Evolutionary conservation across 2,113 vertebrate species (phyloP).

Genomic region (pig (Sus scrofa)): T2T-Sscrofa CM000830.6:9040001-9040500

Average conservation of each 20-base stretch:
- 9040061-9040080: background rate
- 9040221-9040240: background rate
- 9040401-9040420: background rate
- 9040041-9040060: background rate
- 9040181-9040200: background rate
- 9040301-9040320: background rate
- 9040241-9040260: background rate
- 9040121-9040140: background rate
- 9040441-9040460: no score
- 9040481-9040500: no score
- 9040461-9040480: no score
- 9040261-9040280: rapidly evolving
- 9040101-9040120: no score
- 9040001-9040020: no score
- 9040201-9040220: background rate
- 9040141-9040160: background rate
- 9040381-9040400: background rate
- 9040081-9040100: background rate
- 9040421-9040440: no score
- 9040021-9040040: background rate
- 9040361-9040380: background rate
- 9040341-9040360: rapidly evolving
- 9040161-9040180: background rate
- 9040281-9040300: background rate
- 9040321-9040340: no score